A percentile compares a stretch with the other conserved stretches of the same genome.
Evolutionary conservation across 2,797 vertebrate species (phyloP).

Genomic region (Kryptolebias ocellatus): DNA sequence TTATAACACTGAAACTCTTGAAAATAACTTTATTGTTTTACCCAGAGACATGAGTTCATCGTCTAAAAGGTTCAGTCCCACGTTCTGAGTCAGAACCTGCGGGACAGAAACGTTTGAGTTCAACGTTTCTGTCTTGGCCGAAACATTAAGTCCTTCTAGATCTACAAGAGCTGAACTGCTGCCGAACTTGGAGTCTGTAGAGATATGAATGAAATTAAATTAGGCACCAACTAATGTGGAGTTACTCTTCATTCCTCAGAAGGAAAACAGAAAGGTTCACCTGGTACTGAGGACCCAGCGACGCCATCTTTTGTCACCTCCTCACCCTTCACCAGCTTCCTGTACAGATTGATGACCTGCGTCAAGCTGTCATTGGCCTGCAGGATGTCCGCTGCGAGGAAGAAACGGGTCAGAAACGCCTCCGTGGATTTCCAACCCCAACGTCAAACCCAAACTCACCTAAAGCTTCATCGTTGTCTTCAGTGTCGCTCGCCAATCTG

Average conservation of each 20-base stretch:
- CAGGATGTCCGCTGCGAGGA: slow-evolving; percentile 89
- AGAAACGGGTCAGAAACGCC: slow-evolving; percentile 20
- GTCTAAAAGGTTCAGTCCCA: slow-evolving; percentile 89
- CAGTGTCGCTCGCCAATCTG: slow-evolving; percentile 96
- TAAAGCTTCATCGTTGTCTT: slow-evolving; percentile 95
- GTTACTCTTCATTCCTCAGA: background rate
- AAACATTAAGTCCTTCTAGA: slow-evolving; percentile 89
- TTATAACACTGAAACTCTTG: background rate
- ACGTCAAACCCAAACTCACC: slow-evolving; percentile 76
- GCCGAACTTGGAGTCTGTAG: slow-evolving; percentile 55
- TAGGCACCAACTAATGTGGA: background rate
- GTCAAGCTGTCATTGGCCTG: slow-evolving; percentile 97
- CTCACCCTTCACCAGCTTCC: slow-evolving; percentile 91
- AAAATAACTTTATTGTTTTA: slow-evolving; percentile 64
- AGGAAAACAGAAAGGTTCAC: slow-evolving; percentile 59
- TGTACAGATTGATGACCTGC: slow-evolving; percentile 95
- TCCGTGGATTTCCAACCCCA: background rate
- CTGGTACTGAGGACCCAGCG: slow-evolving; percentile 73
- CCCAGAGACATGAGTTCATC: slow-evolving; percentile 98
- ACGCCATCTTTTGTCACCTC: slow-evolving; percentile 87
- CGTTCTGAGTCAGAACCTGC: slow-evolving; percentile 75
- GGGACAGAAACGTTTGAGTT: slow-evolving; percentile 77
- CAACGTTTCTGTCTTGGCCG: slow-evolving; percentile 68
- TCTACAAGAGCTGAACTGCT: slow-evolving; percentile 90
- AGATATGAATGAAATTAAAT: background rate